Conservation (phyloP, 2,797 vertebrate species). For the Micropoecilia bifurca region DNA sequence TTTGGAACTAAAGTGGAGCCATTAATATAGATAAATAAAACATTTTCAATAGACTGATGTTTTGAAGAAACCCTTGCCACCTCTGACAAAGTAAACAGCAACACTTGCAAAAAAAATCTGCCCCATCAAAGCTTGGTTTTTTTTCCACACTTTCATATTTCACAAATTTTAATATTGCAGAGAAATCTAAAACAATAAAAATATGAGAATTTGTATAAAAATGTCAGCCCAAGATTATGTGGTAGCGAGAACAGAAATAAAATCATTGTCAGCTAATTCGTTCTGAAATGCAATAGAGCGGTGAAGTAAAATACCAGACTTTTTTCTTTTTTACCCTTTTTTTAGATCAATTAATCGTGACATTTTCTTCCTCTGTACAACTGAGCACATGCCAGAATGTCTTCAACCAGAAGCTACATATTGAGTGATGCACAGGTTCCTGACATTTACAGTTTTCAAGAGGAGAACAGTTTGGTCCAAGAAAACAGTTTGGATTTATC, state of each 20-base stretch:
- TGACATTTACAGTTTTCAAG: conserved; percentile 34
- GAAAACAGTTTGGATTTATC: conserved; percentile 31
- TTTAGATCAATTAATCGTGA: conserved; percentile 16
- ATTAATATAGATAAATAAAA: neutral
- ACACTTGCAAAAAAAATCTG: neutral
- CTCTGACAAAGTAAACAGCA: neutral
- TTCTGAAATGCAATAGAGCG: neutral
- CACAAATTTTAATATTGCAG: too few species aligned
- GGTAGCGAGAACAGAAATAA: neutral
- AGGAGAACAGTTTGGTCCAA: conserved; percentile 11
- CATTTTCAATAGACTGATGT: neutral
- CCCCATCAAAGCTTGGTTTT: too few species aligned
- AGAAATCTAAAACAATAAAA: neutral
- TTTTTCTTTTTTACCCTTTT: neutral
- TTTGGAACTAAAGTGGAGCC: neutral
- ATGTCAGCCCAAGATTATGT: neutral
- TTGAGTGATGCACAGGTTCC: neutral
- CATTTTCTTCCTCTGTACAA: conserved; percentile 22
- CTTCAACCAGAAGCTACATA: conserved; percentile 2
- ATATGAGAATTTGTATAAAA: neutral
- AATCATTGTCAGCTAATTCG: conserved; percentile 8
- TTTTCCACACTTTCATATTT: too few species aligned
- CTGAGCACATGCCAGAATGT: neutral
- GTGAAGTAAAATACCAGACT: neutral
- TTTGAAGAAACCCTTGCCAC: neutral